These are phyloP conservation scores for Eulithis prunata DNA, from an alignment of 2,888 invertebrate genomes.

Conservation along the genomic window DNA sequence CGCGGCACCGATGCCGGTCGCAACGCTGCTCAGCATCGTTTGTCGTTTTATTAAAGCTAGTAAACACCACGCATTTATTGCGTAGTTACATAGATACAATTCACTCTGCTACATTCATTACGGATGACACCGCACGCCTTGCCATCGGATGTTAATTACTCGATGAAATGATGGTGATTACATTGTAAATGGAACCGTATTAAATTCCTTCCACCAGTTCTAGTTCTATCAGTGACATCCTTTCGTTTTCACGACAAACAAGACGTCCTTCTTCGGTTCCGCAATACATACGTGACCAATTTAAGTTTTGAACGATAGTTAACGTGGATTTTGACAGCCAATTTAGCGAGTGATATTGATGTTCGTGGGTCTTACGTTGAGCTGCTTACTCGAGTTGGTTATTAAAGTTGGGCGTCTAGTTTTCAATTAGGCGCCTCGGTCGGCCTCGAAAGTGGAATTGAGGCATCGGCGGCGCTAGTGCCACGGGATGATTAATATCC, in stretches of 20 bases:
- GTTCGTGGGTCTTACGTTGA: slow-evolving; percentile 38
- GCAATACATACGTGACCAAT: slow-evolving; percentile 34
- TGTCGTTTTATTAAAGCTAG: slow-evolving; percentile 43
- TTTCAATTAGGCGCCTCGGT: slow-evolving; percentile 61
- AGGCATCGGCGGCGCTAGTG: slow-evolving; percentile 45
- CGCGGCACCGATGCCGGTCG: slow-evolving; percentile 14
- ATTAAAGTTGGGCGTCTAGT: slow-evolving; percentile 46
- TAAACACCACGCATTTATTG: slow-evolving; percentile 55
- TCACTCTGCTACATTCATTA: slow-evolving; percentile 7
- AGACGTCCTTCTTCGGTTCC: slow-evolving; percentile 23
- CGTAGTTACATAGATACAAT: slow-evolving; percentile 47
- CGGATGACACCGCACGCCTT: slow-evolving; percentile 16
- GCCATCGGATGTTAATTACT: slow-evolving; percentile 16
- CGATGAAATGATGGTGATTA: slow-evolving; percentile 8
- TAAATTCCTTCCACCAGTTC: slow-evolving; percentile 14
- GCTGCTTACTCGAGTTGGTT: slow-evolving; percentile 40
- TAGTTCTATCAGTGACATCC: slow-evolving; percentile 22
- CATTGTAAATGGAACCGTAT: slow-evolving; percentile 20
- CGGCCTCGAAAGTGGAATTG: slow-evolving; percentile 35
- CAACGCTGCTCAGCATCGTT: slow-evolving; percentile 25
- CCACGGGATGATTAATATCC: slow-evolving; percentile 81
- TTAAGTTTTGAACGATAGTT: slow-evolving; percentile 39
- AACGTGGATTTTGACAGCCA: slow-evolving; percentile 39
- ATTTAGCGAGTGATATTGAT: slow-evolving; percentile 41
- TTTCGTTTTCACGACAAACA: slow-evolving; percentile 27